Evolutionary conservation across 1,140 invertebrate species (phyloP).

Genomic region (Brachionus rotundiformis): DNA sequence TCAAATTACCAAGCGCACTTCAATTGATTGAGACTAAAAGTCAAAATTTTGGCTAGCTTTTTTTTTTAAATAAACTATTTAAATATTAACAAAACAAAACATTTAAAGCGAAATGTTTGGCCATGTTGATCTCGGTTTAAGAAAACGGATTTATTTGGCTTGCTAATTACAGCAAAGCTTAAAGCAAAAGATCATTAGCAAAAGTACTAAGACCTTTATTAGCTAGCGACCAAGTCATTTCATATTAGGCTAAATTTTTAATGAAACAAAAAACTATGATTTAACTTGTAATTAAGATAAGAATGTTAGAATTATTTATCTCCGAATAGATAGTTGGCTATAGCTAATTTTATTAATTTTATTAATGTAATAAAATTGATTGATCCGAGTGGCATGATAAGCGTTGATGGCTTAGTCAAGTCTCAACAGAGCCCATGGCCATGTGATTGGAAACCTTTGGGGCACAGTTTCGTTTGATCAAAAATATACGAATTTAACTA

Average conservation of each 20-base stretch:
- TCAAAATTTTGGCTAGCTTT: constrained; percentile 18
- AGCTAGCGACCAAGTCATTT: constrained; percentile 17
- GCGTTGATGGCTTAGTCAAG: background rate
- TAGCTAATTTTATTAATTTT: constrained; percentile 18
- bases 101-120: constrained; percentile 17
- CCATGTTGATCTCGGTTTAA: background rate
- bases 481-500: background rate
- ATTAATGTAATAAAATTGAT: constrained; percentile 35
- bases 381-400: constrained; percentile 11
- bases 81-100: constrained; percentile 28
- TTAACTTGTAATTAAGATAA: constrained; percentile 49
- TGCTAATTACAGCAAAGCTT: constrained; percentile 31
- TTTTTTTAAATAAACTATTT: constrained; percentile 4
- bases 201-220: constrained; percentile 13
- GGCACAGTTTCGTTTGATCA: background rate
- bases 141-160: constrained; percentile 39
- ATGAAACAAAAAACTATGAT: constrained; percentile 34
- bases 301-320: background rate
- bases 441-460: constrained; percentile 1
- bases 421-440: background rate
- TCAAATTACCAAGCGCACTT: background rate
- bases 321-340: background rate
- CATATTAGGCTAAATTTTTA: constrained; percentile 21
- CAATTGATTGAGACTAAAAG: background rate
- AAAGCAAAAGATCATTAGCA: constrained; percentile 34